A percentile compares a stretch with the other conserved stretches of the same genome.
Evolutionary conservation across 2,113 vertebrate genomes (phyloP).

Genomic region (Illadopsis cleaveri): DNA sequence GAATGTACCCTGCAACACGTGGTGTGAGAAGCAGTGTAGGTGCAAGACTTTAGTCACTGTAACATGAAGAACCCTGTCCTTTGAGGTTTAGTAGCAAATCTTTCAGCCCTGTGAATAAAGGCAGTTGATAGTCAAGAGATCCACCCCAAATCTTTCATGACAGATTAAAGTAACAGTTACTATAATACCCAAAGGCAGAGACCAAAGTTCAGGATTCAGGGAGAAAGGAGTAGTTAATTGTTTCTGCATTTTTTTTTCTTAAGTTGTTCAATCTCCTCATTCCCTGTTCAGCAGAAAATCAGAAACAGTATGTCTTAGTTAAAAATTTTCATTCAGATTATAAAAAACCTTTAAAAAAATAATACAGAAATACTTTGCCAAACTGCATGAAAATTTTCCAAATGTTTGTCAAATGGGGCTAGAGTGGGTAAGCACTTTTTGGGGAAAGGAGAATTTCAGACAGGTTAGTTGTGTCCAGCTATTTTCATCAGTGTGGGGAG

Average conservation of each 20-base stretch:
- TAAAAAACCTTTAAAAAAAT: background rate
- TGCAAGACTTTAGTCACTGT: background rate
- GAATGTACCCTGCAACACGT: fast-evolving
- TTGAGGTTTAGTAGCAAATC: background rate
- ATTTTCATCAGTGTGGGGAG: background rate
- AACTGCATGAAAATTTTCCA: background rate
- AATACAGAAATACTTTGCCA: background rate
- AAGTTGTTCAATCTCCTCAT: background rate
- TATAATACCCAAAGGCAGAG: background rate
- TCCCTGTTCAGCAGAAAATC: background rate
- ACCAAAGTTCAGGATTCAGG: background rate
- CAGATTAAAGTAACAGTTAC: background rate
- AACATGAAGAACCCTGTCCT: background rate
- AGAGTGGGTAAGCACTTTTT: background rate
- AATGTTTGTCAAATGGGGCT: background rate
- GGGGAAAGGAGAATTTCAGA: background rate
- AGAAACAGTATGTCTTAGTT: background rate
- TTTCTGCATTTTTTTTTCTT: background rate
- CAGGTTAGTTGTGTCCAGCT: background rate
- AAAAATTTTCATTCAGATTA: background rate
- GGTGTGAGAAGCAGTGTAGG: background rate
- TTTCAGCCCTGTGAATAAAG: background rate
- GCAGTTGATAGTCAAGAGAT: background rate
- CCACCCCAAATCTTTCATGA: background rate
- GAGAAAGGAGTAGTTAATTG: background rate